Conservation (phyloP, 2,797 vertebrate species). For the Lacerta bilineata region DNA sequence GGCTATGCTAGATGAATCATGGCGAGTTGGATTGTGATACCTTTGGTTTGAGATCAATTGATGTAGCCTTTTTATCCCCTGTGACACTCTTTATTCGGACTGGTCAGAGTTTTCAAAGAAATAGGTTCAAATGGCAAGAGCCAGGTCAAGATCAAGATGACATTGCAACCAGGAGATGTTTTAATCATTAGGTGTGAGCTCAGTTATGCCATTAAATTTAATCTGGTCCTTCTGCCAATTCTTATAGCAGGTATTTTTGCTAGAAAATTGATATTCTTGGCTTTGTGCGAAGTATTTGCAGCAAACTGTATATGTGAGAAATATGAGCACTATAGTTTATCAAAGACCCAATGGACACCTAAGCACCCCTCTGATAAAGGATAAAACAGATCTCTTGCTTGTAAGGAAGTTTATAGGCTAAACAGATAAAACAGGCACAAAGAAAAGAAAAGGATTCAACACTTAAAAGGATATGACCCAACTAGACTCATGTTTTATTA, state of each 20-base stretch:
- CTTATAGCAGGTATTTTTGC: conserved; percentile 33
- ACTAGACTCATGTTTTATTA: neutral
- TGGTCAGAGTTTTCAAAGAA: neutral
- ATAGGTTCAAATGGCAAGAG: conserved; percentile 31
- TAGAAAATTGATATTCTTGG: conserved; percentile 33
- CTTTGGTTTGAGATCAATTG: neutral
- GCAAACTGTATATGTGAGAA: neutral
- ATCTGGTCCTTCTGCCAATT: conserved; percentile 36
- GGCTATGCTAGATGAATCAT: neutral
- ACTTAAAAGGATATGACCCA: neutral
- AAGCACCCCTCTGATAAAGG: neutral
- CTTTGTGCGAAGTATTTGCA: conserved; percentile 54
- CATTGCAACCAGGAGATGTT: conserved; percentile 45
- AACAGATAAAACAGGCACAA: conserved; percentile 9
- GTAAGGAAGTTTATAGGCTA: neutral
- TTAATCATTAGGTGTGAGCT: conserved; percentile 51
- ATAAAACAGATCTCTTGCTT: neutral
- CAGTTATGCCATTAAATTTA: conserved; percentile 29
- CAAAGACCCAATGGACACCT: neutral
- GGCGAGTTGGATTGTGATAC: neutral
- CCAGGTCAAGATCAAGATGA: conserved; percentile 44
- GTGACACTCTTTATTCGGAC: neutral
- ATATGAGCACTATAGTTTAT: neutral
- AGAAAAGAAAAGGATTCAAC: conserved; percentile 8
- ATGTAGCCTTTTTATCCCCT: neutral